phyloP scores from a whole-genome alignment of 2,797 vertebrate species.

The Gambusia yucatana region DNA sequence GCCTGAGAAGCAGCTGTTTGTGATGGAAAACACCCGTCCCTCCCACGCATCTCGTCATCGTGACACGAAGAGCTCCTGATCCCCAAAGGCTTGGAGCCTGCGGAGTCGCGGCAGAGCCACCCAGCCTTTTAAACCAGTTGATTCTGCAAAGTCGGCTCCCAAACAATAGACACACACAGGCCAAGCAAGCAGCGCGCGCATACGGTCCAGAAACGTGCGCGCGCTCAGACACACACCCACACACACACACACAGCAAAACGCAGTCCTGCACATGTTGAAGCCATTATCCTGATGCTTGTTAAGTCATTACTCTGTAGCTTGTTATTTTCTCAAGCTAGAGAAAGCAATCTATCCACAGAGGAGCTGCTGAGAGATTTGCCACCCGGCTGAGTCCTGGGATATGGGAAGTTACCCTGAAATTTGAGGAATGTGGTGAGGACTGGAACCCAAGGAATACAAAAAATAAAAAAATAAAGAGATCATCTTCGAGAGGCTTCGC shows the following conservation, averaged over 20 bases:
- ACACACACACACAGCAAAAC: constrained; percentile 21
- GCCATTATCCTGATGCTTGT: constrained; percentile 84
- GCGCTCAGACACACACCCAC: constrained; percentile 55
- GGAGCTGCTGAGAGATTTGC: constrained; percentile 81
- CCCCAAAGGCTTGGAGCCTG: constrained; percentile 52
- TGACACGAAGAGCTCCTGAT: constrained; percentile 50
- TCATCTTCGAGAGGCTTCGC: constrained; percentile 52
- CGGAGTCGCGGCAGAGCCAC: constrained; percentile 48
- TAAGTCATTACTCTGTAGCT: constrained; percentile 85
- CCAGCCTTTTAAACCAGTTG: constrained; percentile 70
- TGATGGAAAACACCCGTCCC: constrained; percentile 76
- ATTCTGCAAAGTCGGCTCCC: constrained; percentile 65
- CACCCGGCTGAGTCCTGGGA: constrained; percentile 78
- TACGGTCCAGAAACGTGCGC: constrained; percentile 46
- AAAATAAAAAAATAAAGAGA: constrained; percentile 12
- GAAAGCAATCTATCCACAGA: constrained; percentile 81
- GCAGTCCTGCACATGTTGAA: constrained; percentile 79
- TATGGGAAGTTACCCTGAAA: constrained; percentile 82
- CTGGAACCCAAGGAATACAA: constrained; percentile 70
- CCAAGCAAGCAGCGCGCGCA: constrained; percentile 47
- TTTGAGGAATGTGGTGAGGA: constrained; percentile 75
- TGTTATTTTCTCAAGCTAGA: constrained; percentile 84
- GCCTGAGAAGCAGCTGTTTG: constrained; percentile 70
- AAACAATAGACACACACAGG: constrained; percentile 70
- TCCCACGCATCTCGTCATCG: constrained; percentile 66